Evolutionary conservation across 2,797 vertebrate species (phyloP), one percentile per base, ranked within the genome.

Genomic region (Bufotes viridis): DNA sequence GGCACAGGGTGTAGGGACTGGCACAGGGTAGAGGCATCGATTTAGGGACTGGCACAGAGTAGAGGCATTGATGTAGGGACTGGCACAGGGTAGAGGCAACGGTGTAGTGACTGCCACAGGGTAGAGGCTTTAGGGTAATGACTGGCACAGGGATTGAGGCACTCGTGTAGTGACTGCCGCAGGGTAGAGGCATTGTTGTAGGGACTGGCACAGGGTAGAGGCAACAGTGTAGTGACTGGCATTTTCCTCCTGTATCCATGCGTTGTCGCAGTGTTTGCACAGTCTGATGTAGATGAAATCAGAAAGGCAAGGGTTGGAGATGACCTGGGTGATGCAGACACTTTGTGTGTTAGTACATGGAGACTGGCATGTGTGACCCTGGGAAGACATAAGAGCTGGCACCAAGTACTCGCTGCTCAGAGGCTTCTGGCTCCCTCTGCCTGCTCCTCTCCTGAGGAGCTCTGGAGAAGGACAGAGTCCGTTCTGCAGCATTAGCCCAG

Each of bases 401-500:
- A 51, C 42, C 34, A 29, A 15, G 24, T 29, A 72, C 29, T 34
- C 0, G 87, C n/a, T 80, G 84, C 29, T 1, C 75, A 4, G 1
- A 13, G 17, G 20, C 26, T 83, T 58, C 53, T n/a, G 53, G 11
- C 12, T 65, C 53, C n/a, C 61, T 20, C 17, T 18, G 69, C 13
- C 74, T 74, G 53, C 7, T 51, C 42, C 86, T 91, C 86, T 63
- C 72, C 61, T 61, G 0, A 78, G 29, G 18, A 87, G 78, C 51
- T 53, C 20, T 78, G 53, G 34, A 49, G 61, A 82, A 88, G 42
- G 76, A 87, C 57, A 86, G 65, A 22, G 34, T 74, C 58, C 1
- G 89, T 88, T 90, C 88, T 75, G 53, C 86, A 88, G 72, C 82
- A 87, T 90, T 88, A 90, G 86, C 70, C 81, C 34, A 51, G 69